phyloP scores from a whole-genome alignment of 2,797 vertebrate species.

The Megalops cyprinoides region DNA sequence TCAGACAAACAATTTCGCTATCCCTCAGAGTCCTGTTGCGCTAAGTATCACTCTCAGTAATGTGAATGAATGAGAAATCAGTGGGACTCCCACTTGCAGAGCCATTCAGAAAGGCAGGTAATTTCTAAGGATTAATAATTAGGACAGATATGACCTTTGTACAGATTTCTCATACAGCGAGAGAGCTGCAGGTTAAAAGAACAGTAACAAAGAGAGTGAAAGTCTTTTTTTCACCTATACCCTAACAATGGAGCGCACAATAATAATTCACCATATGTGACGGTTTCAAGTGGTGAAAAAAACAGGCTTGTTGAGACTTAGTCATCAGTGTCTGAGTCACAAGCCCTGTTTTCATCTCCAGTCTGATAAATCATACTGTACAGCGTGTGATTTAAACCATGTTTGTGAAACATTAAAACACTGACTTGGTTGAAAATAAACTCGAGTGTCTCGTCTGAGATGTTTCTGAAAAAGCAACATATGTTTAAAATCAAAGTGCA shows the following conservation, averaged over 20 bases:
- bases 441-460: neutral
- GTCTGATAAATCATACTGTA: neutral
- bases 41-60: neutral
- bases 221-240: neutral
- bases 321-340: neutral
- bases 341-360: neutral
- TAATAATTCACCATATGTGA: neutral
- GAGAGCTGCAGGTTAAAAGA: neutral
- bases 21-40: neutral
- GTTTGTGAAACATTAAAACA: neutral
- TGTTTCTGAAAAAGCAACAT: too few species aligned
- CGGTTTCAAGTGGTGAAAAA: conserved; percentile 14
- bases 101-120: too few species aligned
- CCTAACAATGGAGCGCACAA: neutral
- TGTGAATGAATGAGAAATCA: neutral
- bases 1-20: neutral
- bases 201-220: neutral
- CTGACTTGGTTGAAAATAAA: neutral
- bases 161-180: conserved; percentile 5
- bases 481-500: too few species aligned
- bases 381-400: neutral
- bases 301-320: conserved; percentile 20
- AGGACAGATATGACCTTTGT: conserved; percentile 15
- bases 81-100: too few species aligned
- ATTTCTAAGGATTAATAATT: neutral